These are phyloP conservation scores for Hylaeus volcanicus DNA, from an alignment of 1,140 invertebrate species.

Conservation along the genomic window DNA sequence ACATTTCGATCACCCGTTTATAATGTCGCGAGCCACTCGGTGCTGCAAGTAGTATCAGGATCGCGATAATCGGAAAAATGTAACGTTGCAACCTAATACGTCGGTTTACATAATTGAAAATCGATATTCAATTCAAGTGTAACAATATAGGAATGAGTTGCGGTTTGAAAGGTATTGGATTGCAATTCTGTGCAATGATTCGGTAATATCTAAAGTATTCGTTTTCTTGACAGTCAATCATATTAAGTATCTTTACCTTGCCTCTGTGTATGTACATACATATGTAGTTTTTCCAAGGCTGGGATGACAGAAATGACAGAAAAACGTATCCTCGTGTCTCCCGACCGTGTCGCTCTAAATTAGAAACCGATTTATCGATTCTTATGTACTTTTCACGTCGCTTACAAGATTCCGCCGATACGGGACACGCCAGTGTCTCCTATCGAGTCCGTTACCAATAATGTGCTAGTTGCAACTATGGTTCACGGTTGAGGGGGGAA, in stretches of 20 bases:
- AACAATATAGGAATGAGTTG: not conserved
- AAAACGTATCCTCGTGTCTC: not conserved
- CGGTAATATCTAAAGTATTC: not conserved
- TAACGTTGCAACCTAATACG: not conserved
- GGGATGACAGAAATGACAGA: not conserved
- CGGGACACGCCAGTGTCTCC: conserved; percentile 33
- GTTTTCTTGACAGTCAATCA: not conserved
- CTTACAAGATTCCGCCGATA: conserved; percentile 39
- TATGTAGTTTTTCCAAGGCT: too few species aligned
- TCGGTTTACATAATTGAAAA: not conserved
- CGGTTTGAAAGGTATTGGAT: not conserved
- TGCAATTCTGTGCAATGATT: not conserved
- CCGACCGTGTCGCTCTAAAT: conserved; percentile 11
- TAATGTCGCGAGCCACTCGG: not conserved
- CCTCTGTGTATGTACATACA: too few species aligned
- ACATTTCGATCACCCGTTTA: not conserved
- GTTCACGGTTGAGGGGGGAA: conserved; percentile 40
- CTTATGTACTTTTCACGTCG: conserved; percentile 32
- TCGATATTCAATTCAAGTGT: not conserved
- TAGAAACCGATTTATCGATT: conserved; percentile 50
- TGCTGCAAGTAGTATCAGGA: not conserved
- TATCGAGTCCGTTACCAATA: conserved; percentile 42
- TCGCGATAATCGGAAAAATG: not conserved
- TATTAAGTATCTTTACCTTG: too few species aligned
- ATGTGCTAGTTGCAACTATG: conserved; percentile 39